phyloP scores from a whole-genome alignment of 2,797 vertebrate genomes.

The Sebastolobus alascanus region DNA sequence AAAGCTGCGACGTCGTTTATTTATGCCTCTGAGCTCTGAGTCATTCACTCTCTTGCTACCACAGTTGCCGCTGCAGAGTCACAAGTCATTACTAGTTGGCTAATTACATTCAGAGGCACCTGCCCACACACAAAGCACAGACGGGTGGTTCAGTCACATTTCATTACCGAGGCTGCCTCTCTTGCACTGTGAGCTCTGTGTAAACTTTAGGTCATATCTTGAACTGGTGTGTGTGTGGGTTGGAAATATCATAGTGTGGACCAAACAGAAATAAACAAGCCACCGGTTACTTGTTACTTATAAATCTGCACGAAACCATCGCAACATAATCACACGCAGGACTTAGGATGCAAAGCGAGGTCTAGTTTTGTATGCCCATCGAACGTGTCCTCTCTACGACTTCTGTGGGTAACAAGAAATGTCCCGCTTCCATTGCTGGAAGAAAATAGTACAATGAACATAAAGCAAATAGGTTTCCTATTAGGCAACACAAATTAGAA shows the following conservation, averaged over 20 bases:
- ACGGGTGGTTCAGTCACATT: slow-evolving; percentile 49
- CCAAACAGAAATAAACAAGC: slow-evolving; percentile 18
- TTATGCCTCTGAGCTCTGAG: slow-evolving; percentile 66
- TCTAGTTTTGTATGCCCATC: not conserved
- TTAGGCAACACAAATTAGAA: not conserved
- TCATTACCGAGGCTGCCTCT: slow-evolving; percentile 26
- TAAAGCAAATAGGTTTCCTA: not conserved
- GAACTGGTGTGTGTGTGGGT: slow-evolving; percentile 10
- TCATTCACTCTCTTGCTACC: slow-evolving; percentile 32
- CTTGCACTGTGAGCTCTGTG: slow-evolving; percentile 14
- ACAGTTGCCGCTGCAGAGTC: slow-evolving; percentile 46
- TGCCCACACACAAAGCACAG: slow-evolving; percentile 64
- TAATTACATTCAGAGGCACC: slow-evolving; percentile 69
- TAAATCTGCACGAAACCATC: not conserved
- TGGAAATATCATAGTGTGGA: slow-evolving; percentile 21
- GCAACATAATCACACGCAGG: not conserved
- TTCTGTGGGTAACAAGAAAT: not conserved
- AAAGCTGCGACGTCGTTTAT: slow-evolving; percentile 62
- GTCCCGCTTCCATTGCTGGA: not conserved
- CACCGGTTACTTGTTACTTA: not conserved
- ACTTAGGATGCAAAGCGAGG: not conserved
- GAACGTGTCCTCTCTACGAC: not conserved
- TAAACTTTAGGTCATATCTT: slow-evolving; percentile 34
- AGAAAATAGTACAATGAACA: not conserved
- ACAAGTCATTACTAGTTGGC: slow-evolving; percentile 63